These are phyloP conservation scores for Acanthaster planci DNA, from an alignment of 35 echinoderm and acorn worm genomes.

Conservation along the genomic window DNA sequence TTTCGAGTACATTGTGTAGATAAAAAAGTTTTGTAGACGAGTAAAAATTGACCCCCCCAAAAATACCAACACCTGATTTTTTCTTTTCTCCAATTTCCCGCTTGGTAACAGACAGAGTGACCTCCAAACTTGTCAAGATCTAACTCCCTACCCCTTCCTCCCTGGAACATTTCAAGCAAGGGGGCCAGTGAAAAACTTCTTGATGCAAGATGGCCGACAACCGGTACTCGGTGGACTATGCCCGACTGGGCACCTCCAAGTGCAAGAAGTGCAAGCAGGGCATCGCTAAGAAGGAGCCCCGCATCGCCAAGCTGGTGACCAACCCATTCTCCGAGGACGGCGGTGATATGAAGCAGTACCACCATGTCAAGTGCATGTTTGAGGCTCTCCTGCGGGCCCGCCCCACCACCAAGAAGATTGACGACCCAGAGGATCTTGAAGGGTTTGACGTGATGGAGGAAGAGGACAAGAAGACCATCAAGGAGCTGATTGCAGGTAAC, in stretches of 20 bases:
- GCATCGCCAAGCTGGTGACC: constrained; percentile 85
- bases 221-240: constrained; percentile 83
- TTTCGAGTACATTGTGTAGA: too few species aligned
- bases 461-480: constrained; percentile 79
- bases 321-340: constrained; percentile 97
- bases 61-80: too few species aligned
- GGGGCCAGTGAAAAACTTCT: too few species aligned
- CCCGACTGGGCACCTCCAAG: constrained; percentile 93
- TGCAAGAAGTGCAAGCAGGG: constrained; percentile 97
- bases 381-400: constrained; percentile 81
- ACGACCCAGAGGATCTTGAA: constrained; percentile 82
- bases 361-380: constrained; percentile 90
- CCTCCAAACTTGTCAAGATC: too few species aligned
- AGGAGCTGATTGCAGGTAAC: constrained; percentile 81
- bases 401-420: constrained; percentile 96
- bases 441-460: constrained; percentile 94
- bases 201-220: constrained; percentile 74
- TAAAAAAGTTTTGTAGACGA: too few species aligned
- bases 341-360: constrained; percentile 92
- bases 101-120: too few species aligned
- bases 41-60: too few species aligned
- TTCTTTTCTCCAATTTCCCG: too few species aligned
- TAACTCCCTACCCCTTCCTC: too few species aligned
- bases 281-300: constrained; percentile 84
- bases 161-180: too few species aligned